Evolutionary conservation across 2,888 invertebrate genomes (phyloP).

Genomic region (Noctuana brunneofusca): DNA sequence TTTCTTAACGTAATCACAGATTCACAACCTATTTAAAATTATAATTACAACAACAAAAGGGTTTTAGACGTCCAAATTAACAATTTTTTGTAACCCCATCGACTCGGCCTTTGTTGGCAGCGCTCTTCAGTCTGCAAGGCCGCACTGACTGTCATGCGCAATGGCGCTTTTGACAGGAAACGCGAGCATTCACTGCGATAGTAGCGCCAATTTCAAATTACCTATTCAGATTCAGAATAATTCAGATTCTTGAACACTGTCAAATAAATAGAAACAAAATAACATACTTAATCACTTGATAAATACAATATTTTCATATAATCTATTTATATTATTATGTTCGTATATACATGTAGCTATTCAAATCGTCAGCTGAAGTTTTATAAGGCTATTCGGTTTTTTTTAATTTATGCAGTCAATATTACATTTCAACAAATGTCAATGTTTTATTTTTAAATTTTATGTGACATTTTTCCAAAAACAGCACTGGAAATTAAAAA

Average conservation of each 20-base stretch:
- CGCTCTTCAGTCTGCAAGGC: constrained; percentile 83
- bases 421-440: no score
- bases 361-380: no score
- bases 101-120: constrained; percentile 83
- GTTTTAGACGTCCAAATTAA: constrained; percentile 80
- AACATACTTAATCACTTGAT: no score
- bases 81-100: constrained; percentile 83
- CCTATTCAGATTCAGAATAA: constrained; percentile 54
- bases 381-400: no score
- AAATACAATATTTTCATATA: no score
- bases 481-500: no score
- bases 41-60: constrained; percentile 82
- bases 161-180: constrained; percentile 82
- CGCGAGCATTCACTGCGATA: constrained; percentile 78
- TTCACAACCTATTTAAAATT: constrained; percentile 83
- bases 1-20: constrained; percentile 83
- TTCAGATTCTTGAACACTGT: neutral
- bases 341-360: no score
- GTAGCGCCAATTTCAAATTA: constrained; percentile 73
- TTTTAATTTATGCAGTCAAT: no score
- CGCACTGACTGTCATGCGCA: constrained; percentile 84
- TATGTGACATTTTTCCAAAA: no score
- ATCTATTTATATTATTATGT: no score
- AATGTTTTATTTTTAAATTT: no score
- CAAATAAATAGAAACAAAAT: no score